These are phyloP conservation scores for Prietella phreatophila DNA, from an alignment of 2,113 vertebrate species.

Conservation along the genomic window DNA sequence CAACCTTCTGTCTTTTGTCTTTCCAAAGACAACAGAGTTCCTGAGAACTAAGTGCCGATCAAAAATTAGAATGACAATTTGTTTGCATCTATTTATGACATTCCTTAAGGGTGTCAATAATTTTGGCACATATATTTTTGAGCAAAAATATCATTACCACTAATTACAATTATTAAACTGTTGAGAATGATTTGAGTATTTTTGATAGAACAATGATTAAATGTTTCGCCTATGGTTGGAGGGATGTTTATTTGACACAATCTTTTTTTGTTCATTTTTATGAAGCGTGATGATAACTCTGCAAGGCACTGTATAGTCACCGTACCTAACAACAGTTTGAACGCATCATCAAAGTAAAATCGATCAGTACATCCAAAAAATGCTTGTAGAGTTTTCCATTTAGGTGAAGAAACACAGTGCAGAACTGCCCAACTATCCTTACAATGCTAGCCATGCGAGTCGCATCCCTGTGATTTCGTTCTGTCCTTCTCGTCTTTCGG, in stretches of 20 bases:
- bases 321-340: not conserved
- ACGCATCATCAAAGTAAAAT: not conserved
- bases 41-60: not conserved
- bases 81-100: not conserved
- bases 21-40: not conserved
- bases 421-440: slow-evolving; percentile 32
- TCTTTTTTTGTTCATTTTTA: not conserved
- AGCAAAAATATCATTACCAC: not conserved
- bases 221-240: not conserved
- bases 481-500: slow-evolving; percentile 26
- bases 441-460: slow-evolving; percentile 32
- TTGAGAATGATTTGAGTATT: not conserved
- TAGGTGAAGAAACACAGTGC: slow-evolving; percentile 7
- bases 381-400: not conserved
- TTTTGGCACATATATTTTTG: not conserved
- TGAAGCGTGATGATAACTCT: not conserved
- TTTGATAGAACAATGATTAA: not conserved
- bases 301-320: not conserved
- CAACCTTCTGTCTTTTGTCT: not conserved
- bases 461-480: slow-evolving; percentile 10
- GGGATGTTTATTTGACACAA: not conserved
- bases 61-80: not conserved
- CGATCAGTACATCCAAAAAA: not conserved
- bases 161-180: not conserved
- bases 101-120: no score